Base-by-base conservation (phyloP, 2,113 vertebrate genomes). In the Eulemur macaco region DNA sequence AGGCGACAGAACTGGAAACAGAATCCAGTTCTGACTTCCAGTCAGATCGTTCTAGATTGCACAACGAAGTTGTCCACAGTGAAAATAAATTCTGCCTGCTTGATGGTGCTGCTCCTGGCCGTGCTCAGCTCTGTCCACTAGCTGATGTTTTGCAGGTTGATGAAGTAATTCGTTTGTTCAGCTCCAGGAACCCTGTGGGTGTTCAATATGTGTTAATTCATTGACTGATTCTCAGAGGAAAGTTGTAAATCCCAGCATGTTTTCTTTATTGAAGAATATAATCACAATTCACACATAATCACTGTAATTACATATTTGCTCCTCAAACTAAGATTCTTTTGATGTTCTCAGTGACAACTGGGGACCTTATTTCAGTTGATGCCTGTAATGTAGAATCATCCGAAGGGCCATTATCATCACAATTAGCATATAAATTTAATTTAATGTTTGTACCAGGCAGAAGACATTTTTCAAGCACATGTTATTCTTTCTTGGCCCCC, bases 391-490 rank as follows among this genome's bases (percentile, higher is more conserved):
- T 71, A 31, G 54, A 89, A 92, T 76, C 71, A 96, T 87, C 64
- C 58, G 90, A 95, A 95, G 15, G n/a, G 47, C 73, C 71, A 47
- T 97, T 94, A 92, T 77, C 89, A 74, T 66, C 82, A 31, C 50
- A 66, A 97, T 92, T 95, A 96, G 81, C 66, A 94, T 89, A 74
- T 45, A 77, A 88, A 94, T 91, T 97, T 92, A 95, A 88, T 96
- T 71, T 42, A 54, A 69, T 17, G 27, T 69, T 86, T 91, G 82
- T 74, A 91, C 8, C 18, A 91, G 52, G 47, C 68, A 86, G 14
- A 92, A 27, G n/a, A 85, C 42, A 89, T 94, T 96, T 91, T 83
- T 94, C 89, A 92, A 88, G 66, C 20, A 78, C 6, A 29, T 56
- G 12, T 66, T 73, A 84, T 47, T 76, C 91, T 90, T 85, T 13